Evolutionary conservation across 64 coral and sea anemone species (phyloP).

Genomic region (Hydrozoanthus tunicans): DNA sequence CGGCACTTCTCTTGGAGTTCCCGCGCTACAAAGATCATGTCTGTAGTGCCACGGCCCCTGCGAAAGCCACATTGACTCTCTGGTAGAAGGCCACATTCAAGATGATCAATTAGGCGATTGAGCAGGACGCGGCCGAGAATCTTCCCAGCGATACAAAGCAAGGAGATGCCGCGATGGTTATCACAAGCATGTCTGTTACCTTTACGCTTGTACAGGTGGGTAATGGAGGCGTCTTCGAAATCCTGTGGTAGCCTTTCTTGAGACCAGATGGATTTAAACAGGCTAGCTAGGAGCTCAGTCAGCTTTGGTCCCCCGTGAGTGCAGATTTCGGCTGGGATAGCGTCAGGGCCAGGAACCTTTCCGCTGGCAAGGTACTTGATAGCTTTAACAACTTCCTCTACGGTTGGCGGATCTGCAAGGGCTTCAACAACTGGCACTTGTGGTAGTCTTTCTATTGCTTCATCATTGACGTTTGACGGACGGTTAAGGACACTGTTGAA

Average conservation of each 20-base stretch:
- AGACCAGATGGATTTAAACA: not conserved
- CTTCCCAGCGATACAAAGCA: not conserved
- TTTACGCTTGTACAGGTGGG: not conserved
- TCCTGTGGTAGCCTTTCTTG: not conserved
- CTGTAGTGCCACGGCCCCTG: not conserved
- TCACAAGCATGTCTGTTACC: not conserved
- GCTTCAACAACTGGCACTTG: not conserved
- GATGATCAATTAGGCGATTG: not conserved
- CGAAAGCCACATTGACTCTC: not conserved
- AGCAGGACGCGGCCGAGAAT: not conserved
- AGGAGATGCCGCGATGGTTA: not conserved
- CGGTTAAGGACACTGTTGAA: not conserved
- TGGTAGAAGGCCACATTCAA: not conserved
- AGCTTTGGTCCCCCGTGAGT: not conserved
- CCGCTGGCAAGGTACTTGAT: not conserved
- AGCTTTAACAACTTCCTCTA: not conserved
- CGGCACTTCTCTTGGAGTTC: not conserved
- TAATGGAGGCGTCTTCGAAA: not conserved
- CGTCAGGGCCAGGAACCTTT: not conserved
- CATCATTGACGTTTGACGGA: not conserved
- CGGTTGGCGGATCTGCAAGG: not conserved
- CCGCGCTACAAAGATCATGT: not conserved
- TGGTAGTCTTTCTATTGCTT: not conserved
- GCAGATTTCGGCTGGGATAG: not conserved
- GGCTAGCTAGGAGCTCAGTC: not conserved